Conservation (phyloP, 2,888 invertebrate genomes). For the Lepidochrysops patricia region DNA sequence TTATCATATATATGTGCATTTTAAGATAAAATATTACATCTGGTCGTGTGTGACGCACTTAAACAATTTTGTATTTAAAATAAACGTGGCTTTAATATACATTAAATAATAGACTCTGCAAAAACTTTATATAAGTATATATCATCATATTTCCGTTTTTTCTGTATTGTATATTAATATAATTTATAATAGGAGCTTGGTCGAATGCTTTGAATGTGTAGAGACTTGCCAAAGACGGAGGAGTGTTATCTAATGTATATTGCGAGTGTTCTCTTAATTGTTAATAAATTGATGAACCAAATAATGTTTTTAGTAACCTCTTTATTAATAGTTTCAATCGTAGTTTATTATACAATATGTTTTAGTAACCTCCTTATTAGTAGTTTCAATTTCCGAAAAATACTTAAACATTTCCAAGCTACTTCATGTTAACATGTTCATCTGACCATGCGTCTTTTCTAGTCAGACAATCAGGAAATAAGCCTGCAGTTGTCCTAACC, state of each 20-base stretch:
- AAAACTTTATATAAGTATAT: background rate
- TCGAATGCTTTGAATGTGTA: conserved; percentile 22
- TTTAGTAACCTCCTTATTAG: too few species aligned
- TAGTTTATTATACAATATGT: too few species aligned
- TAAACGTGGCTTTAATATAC: background rate
- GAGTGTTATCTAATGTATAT: conserved; percentile 34
- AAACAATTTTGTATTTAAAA: background rate
- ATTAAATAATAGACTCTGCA: conserved; percentile 1
- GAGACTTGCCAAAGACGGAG: conserved; percentile 44
- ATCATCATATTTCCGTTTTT: background rate
- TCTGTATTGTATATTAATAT: background rate
- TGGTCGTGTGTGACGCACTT: too few species aligned
- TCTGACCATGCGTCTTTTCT: too few species aligned
- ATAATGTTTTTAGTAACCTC: conserved; percentile 18
- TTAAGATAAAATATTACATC: too few species aligned
- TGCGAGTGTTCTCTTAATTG: conserved; percentile 54
- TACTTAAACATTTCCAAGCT: too few species aligned
- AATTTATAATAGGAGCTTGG: conserved; percentile 16
- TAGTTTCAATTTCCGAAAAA: too few species aligned
- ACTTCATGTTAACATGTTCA: too few species aligned
- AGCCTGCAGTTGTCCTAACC: too few species aligned
- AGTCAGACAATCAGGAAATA: too few species aligned
- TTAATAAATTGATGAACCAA: conserved; percentile 58
- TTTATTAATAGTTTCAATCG: background rate
- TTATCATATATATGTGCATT: too few species aligned